Conservation (phyloP, 2,888 invertebrate genomes). For the Drosophila multiciliata region DNA sequence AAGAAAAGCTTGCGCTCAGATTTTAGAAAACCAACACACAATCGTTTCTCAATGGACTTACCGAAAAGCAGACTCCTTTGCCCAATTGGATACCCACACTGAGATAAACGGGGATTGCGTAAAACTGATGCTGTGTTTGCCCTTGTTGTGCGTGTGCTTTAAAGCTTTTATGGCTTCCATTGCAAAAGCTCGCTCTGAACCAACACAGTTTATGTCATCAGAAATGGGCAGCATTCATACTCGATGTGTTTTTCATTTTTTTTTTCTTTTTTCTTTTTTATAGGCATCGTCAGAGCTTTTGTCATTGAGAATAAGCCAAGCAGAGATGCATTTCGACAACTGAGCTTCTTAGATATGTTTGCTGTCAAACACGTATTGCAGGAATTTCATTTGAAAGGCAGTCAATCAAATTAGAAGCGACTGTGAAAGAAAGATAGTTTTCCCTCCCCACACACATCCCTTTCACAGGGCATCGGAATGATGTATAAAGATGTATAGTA, state of each 20-base stretch:
- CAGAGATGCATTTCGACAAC: conserved; percentile 8
- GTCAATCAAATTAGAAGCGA: not conserved
- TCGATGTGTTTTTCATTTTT: conserved; percentile 1
- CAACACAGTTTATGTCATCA: not conserved
- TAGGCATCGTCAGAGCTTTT: conserved; percentile 36
- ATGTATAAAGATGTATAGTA: not conserved
- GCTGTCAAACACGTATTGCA: not conserved
- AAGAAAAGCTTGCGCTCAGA: conserved; percentile 38
- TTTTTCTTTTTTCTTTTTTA: not conserved
- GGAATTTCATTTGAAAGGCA: not conserved
- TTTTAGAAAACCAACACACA: conserved; percentile 12
- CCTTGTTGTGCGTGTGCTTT: conserved; percentile 16
- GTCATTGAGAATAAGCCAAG: conserved; percentile 19
- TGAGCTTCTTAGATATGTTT: not conserved
- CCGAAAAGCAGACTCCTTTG: conserved; percentile 32
- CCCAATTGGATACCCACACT: conserved; percentile 15
- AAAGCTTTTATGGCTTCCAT: conserved; percentile 14
- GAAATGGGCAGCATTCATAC: not conserved
- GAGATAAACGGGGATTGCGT: conserved; percentile 24
- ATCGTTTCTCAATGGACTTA: conserved; percentile 53
- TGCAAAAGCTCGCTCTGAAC: conserved; percentile 26
- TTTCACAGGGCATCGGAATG: too few relatives aligned
- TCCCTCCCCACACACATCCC: too few relatives aligned
- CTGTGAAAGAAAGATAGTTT: not conserved
- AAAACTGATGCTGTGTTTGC: conserved; percentile 30